These are phyloP conservation scores for Clunio marinus DNA, from an alignment of 2,888 invertebrate species.

Conservation along the genomic window DNA sequence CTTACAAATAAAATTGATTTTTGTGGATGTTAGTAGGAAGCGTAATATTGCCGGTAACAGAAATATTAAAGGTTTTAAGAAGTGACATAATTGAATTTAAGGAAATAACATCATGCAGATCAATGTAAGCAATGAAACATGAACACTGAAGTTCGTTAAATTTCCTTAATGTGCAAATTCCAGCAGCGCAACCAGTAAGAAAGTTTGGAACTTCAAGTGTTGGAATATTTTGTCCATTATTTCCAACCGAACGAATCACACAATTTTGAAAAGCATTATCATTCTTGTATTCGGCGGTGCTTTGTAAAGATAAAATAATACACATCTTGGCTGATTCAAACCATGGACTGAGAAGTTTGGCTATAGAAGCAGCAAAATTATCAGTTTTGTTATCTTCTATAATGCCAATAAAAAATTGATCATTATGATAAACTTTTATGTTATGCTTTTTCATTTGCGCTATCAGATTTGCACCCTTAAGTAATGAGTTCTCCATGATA, in stretches of 20 bases:
- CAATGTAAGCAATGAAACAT: slow-evolving; percentile 23
- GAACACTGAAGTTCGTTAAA: not conserved
- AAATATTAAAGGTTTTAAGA: not conserved
- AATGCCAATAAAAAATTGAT: too few relatives aligned
- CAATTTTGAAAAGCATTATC: slow-evolving; percentile 46
- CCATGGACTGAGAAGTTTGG: slow-evolving; percentile 45
- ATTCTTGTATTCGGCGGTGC: slow-evolving; percentile 48
- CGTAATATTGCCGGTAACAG: not conserved
- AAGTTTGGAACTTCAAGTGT: slow-evolving; percentile 49
- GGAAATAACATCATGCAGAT: slow-evolving; percentile 5
- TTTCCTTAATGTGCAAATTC: slow-evolving; percentile 40
- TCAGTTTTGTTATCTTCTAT: too few relatives aligned
- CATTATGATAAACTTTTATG: too few relatives aligned
- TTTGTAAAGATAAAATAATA: slow-evolving; percentile 46
- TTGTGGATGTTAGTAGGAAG: not conserved
- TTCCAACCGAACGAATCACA: slow-evolving; percentile 46
- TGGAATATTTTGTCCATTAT: slow-evolving; percentile 41
- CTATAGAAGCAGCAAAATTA: too few relatives aligned
- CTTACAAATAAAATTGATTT: slow-evolving; percentile 23
- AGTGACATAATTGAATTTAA: not conserved
- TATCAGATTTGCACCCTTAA: slow-evolving; percentile 43
- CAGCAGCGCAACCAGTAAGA: slow-evolving; percentile 48
- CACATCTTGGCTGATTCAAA: slow-evolving; percentile 45
- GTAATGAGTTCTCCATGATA: slow-evolving; percentile 44
- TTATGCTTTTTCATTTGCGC: too few relatives aligned